Percentiles rank a stretch among this genome's conserved stretches.
phyloP scores from a whole-genome alignment of 2,888 invertebrate genomes.

The Cyclophora punctaria region DNA sequence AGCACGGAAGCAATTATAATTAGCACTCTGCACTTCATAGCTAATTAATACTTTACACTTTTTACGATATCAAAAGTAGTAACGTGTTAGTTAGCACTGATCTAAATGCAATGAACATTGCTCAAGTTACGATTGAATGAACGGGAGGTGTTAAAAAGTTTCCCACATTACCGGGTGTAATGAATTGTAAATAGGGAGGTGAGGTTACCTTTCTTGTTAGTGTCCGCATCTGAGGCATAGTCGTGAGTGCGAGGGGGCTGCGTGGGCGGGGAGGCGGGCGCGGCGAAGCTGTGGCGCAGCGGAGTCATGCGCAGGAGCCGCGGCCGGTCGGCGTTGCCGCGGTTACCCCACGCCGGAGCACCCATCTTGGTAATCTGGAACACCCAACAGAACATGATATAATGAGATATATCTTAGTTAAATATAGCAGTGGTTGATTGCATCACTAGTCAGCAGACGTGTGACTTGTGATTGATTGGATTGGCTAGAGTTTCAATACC shows the following conservation, averaged over 20 bases:
- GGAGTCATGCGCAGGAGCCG: slow-evolving; percentile 76
- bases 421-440: too few species aligned
- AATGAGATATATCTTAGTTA: too few species aligned
- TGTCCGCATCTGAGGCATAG: slow-evolving; percentile 76
- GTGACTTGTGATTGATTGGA: too few species aligned
- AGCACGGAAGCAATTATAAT: not conserved
- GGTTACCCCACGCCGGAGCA: slow-evolving; percentile 67
- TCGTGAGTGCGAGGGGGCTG: slow-evolving; percentile 57
- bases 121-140: slow-evolving; percentile 2
- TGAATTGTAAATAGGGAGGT: slow-evolving; percentile 14
- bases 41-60: not conserved
- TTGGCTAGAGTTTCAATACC: too few species aligned
- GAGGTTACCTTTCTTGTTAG: slow-evolving; percentile 39
- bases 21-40: slow-evolving; percentile 1
- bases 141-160: slow-evolving; percentile 9
- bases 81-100: slow-evolving; percentile 4
- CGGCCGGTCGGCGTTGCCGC: slow-evolving; percentile 68
- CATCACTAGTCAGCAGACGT: too few species aligned
- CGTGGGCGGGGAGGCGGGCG: slow-evolving; percentile 63
- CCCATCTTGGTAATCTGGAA: slow-evolving; percentile 47
- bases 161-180: slow-evolving; percentile 7
- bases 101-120: not conserved
- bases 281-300: slow-evolving; percentile 74
- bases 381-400: slow-evolving; percentile 1
- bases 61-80: not conserved